Conservation (phyloP, 1,140 invertebrate genomes). For the Panulirus ornatus region DNA sequence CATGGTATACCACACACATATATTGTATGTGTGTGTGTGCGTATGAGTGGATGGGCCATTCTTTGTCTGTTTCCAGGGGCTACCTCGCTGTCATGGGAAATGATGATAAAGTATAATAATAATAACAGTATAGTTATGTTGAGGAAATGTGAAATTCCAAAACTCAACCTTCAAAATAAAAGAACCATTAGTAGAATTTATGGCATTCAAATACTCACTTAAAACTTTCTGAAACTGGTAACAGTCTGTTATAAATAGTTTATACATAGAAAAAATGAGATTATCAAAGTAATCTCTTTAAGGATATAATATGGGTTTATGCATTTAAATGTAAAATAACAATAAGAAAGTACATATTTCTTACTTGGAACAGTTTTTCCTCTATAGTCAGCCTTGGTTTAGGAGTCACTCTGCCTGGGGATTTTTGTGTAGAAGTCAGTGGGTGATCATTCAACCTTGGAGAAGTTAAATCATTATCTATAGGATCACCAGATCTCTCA, state of each 20-base stretch:
- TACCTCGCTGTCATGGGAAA: too few species aligned
- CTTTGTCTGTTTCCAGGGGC: too few species aligned
- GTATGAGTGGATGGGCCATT: too few species aligned
- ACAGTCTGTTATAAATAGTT: neutral
- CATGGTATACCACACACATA: too few species aligned
- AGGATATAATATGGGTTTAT: neutral
- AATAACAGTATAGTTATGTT: neutral
- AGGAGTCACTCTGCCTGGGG: conserved; percentile 6
- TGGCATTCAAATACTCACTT: neutral
- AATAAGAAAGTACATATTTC: neutral
- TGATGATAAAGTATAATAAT: too few species aligned
- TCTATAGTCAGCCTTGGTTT: conserved; percentile 30
- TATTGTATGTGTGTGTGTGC: too few species aligned
- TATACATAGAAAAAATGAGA: neutral
- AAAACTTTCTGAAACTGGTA: neutral
- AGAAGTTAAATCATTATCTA: neutral
- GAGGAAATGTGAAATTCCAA: neutral
- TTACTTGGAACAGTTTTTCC: conserved; percentile 43
- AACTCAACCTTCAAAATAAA: neutral
- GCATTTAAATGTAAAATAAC: neutral
- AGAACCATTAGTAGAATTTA: neutral
- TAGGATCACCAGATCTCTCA: too few species aligned
- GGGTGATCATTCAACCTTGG: neutral
- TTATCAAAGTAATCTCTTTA: neutral
- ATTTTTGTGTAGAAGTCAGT: conserved; percentile 9